These are phyloP conservation scores for Pangasius macronema DNA, from an alignment of 2,797 vertebrate species.

Conservation along the genomic window DNA sequence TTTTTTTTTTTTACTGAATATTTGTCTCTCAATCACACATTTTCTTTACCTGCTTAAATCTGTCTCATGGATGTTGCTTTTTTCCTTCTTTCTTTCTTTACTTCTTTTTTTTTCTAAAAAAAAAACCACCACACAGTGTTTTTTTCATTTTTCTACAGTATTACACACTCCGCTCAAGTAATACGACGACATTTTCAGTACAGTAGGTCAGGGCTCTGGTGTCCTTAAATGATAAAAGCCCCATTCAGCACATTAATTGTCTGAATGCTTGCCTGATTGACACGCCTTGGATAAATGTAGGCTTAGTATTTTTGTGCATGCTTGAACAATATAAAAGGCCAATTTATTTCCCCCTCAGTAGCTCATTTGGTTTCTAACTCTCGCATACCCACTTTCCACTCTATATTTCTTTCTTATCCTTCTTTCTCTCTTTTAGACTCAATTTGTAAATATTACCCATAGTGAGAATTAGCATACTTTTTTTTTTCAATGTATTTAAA, in stretches of 20 bases:
- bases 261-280: constrained; percentile 79
- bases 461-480: constrained; percentile 74
- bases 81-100: constrained; percentile 2
- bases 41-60: neutral
- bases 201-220: constrained; percentile 81
- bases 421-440: constrained; percentile 67
- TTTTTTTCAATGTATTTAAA: constrained; percentile 72
- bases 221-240: constrained; percentile 82
- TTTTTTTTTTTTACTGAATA: neutral
- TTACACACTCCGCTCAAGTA: too few relatives aligned
- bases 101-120: constrained; percentile 49
- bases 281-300: constrained; percentile 80
- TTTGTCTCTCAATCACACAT: neutral
- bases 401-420: constrained; percentile 51
- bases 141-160: too few relatives aligned
- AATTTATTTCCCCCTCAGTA: constrained; percentile 77
- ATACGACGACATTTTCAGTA: too few relatives aligned
- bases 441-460: constrained; percentile 82
- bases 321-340: constrained; percentile 80
- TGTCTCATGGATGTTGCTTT: neutral
- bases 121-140: too few relatives aligned
- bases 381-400: constrained; percentile 61
- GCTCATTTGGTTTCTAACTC: constrained; percentile 74
- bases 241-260: constrained; percentile 81
- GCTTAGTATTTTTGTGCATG: constrained; percentile 83